phyloP scores from a whole-genome alignment of 2,797 vertebrate genomes.

The Enteromius afrohamiltoni region DNA sequence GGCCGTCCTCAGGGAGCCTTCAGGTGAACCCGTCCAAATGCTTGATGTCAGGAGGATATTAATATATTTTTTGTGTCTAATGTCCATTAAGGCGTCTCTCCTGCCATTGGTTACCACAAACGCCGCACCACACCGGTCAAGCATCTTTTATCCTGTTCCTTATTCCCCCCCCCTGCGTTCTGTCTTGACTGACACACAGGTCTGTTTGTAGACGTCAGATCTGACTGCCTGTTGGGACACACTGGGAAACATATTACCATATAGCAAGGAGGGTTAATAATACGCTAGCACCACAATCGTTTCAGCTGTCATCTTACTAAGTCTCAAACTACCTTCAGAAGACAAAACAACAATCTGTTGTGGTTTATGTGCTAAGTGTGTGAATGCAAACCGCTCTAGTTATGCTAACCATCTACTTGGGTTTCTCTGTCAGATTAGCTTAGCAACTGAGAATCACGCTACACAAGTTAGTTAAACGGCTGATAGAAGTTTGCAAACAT shows the following conservation, averaged over 20 bases:
- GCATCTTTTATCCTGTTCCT: not conserved
- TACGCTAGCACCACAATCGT: not conserved
- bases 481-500: not conserved
- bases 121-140: not conserved
- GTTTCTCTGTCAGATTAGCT: not conserved
- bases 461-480: not conserved
- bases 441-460: not conserved
- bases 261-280: not conserved
- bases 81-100: constrained; percentile 62
- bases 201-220: not conserved
- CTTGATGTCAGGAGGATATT: constrained; percentile 68
- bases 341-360: not conserved
- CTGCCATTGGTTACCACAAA: not conserved
- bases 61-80: constrained; percentile 73
- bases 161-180: not conserved
- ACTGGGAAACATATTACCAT: not conserved
- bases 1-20: constrained; percentile 65
- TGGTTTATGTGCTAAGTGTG: not conserved
- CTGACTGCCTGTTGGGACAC: not conserved
- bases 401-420: not conserved
- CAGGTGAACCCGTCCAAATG: constrained; percentile 66
- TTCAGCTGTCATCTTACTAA: not conserved
- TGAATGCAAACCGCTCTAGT: not conserved
- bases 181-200: constrained; percentile 10
- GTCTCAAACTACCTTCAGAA: not conserved